Conservation (phyloP, 2,797 vertebrate genomes). For the Sebastes cheni region DNA sequence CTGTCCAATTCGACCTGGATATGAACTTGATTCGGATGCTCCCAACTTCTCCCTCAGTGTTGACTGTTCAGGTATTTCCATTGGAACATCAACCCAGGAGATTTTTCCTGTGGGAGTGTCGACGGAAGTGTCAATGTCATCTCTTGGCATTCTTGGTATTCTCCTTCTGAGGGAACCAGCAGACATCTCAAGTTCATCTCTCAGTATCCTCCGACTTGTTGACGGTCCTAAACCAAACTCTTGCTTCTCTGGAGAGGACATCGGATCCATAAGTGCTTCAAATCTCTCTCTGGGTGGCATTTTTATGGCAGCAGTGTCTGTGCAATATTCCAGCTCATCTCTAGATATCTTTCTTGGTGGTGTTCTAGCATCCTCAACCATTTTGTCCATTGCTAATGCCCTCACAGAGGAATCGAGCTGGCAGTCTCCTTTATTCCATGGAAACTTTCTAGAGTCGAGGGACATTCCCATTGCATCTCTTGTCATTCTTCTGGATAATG, state of each 20-base stretch:
- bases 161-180: slow-evolving; percentile 63
- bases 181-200: slow-evolving; percentile 68
- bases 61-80: slow-evolving; percentile 56
- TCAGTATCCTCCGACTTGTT: slow-evolving; percentile 43
- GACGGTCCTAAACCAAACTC: slow-evolving; percentile 57
- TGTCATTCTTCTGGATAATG: slow-evolving; percentile 40
- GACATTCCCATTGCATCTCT: slow-evolving; percentile 63
- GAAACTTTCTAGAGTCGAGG: slow-evolving; percentile 55
- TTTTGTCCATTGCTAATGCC: slow-evolving; percentile 53
- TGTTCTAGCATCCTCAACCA: slow-evolving; percentile 37
- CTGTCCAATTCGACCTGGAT: slow-evolving; percentile 79
- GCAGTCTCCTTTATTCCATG: slow-evolving; percentile 58
- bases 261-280: slow-evolving; percentile 37
- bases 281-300: slow-evolving; percentile 58
- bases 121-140: slow-evolving; percentile 46
- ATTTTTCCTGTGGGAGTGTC: slow-evolving; percentile 62
- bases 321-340: slow-evolving; percentile 67
- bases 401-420: slow-evolving; percentile 56
- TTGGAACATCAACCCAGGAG: slow-evolving; percentile 40
- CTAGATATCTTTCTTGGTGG: slow-evolving; percentile 61
- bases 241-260: slow-evolving; percentile 43
- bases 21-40: slow-evolving; percentile 50
- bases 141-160: slow-evolving; percentile 48
- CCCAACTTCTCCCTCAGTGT: slow-evolving; percentile 62
- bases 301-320: slow-evolving; percentile 46